Evolutionary conservation across 2,888 invertebrate species (phyloP), one percentile per base, ranked within the genome.

Genomic region (Germaria angustata): DNA sequence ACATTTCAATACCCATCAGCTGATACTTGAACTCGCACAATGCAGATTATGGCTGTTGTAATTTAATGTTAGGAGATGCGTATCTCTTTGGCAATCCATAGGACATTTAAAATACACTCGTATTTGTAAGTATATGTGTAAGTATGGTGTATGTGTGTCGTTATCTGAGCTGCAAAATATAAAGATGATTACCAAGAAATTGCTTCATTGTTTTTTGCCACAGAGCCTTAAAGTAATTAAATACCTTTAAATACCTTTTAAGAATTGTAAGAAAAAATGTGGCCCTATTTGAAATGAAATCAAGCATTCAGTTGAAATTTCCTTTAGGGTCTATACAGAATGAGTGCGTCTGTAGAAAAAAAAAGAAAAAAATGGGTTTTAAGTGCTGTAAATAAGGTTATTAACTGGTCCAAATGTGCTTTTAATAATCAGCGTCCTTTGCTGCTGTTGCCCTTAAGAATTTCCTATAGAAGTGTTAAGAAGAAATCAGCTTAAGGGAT

Each of bases 111-210:
- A 39, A 24, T 8, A 7, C 22, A 15, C 20, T 28, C 20, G 24
- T 49, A n/a, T n/a, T 15, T 34, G 24, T 49, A 17, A 8, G n/a
- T 34, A 11, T n/a, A 7, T 49, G 20, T n/a, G n/a, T 34, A 11
- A 8, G 15, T 28, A 28, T 28, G 28, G 6, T 59, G 39, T 39
- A 13, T 5, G n/a, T 39, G 11, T 41, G 32, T 65, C 39, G 73
- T 68, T 80, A 75, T 81, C 69, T 59, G 71, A 65, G 59, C 41
- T 77, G 76, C 72, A 81, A 66, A 77, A 39, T 81, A 81, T 77
- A 15, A 63, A 63, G 32, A 41, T 63, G 76, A 76, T 81, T 80
- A 76, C 69, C 80, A 63, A 76, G 80, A 76, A 80, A 80, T 80
- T 55, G 41, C 51, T 24, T 55, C 28, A 20, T 53, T 53, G 17